Percentiles rank a stretch among this genome's conserved stretches.
Evolutionary conservation across 2,797 vertebrate genomes (phyloP).

Genomic region (Brotula barbata): DNA sequence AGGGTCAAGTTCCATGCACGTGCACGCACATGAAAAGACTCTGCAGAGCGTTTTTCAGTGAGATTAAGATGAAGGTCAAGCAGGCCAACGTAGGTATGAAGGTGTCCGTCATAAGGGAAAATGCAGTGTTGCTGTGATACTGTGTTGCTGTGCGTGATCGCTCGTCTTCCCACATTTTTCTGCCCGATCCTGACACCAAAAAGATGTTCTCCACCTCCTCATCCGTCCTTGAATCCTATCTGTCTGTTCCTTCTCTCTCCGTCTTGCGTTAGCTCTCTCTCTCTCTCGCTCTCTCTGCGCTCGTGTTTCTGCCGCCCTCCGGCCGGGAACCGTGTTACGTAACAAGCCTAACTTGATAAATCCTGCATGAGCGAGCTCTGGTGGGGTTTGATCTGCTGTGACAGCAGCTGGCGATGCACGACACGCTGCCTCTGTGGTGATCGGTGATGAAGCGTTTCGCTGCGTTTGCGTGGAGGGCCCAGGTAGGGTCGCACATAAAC

Average conservation of each 20-base stretch:
- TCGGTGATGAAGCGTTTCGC: neutral
- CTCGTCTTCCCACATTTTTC: no score
- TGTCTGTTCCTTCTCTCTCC: neutral
- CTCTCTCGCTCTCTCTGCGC: conserved; percentile 24
- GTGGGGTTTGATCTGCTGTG: conserved; percentile 30
- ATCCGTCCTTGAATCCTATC: conserved; percentile 15
- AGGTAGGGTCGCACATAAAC: no score
- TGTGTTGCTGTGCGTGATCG: conserved; percentile 2
- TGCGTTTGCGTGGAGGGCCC: conserved; percentile 1
- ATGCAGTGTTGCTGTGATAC: conserved; percentile 35
- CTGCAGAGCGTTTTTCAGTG: conserved; percentile 10
- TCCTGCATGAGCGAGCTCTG: conserved; percentile 47
- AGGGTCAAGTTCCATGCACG: neutral
- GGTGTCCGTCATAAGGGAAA: conserved; percentile 20
- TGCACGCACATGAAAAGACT: neutral
- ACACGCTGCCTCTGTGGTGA: neutral
- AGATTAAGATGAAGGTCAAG: conserved; percentile 12
- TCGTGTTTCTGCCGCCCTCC: conserved; percentile 23
- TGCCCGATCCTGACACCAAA: no score
- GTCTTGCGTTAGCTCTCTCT: neutral
- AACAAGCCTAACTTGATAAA: conserved; percentile 53
- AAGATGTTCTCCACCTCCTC: neutral
- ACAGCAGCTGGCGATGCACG: conserved; percentile 16
- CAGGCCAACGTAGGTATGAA: conserved; percentile 3
- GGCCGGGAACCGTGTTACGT: conserved; percentile 35